Percentiles rank a stretch among this genome's conserved stretches.
Conservation (phyloP, 2,797 vertebrate species). For the Onychomys leucogaster region DNA sequence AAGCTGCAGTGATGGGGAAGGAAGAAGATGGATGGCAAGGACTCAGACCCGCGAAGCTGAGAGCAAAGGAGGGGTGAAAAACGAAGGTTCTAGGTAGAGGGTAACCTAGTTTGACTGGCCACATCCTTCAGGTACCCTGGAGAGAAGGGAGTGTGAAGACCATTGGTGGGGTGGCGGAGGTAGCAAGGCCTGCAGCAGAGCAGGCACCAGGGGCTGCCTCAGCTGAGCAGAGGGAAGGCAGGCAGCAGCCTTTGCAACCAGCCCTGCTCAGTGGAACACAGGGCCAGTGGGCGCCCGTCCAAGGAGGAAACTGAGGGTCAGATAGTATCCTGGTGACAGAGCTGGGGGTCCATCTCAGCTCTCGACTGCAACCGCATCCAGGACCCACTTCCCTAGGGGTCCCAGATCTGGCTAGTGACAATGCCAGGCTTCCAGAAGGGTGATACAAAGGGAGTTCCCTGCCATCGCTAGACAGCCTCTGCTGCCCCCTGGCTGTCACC, state of each 20-base stretch:
- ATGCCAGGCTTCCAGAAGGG: neutral
- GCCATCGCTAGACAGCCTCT: neutral
- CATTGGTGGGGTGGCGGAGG: too few relatives aligned
- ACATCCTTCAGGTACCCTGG: too few relatives aligned
- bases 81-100: neutral
- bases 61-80: fast-evolving
- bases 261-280: neutral
- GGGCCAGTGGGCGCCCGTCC: too few relatives aligned
- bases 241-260: neutral
- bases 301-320: neutral
- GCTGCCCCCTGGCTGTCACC: conserved; percentile 89
- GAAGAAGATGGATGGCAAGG: fast-evolving
- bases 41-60: neutral
- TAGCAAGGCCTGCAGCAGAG: neutral
- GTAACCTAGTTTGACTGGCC: neutral
- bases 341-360: neutral
- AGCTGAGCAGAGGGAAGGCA: fast-evolving
- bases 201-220: neutral
- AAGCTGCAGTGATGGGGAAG: fast-evolving
- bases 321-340: neutral
- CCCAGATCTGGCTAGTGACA: neutral
- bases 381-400: neutral
- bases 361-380: fast-evolving
- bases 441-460: neutral
- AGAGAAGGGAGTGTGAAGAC: neutral